Conservation (phyloP, 1,140 invertebrate genomes). For the Bombus breviceps region DNA sequence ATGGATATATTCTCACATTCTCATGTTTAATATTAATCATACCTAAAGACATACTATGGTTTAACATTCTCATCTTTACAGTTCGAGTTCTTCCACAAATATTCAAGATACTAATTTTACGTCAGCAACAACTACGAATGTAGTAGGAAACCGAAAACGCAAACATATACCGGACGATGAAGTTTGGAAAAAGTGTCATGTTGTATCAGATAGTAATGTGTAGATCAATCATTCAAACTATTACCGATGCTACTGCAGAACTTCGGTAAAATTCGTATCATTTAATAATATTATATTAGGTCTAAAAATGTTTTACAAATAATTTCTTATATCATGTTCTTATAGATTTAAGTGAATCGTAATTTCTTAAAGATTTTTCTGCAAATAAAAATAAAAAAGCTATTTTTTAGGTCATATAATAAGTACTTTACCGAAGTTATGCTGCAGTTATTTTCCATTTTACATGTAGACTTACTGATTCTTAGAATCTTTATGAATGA, state of each 20-base stretch:
- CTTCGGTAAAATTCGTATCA: not conserved
- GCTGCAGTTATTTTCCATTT: constrained; percentile 38
- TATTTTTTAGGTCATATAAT: not conserved
- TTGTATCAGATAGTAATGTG: constrained; percentile 66
- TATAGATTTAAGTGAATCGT: not conserved
- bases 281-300: not conserved
- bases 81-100: constrained; percentile 37
- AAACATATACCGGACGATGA: constrained; percentile 74
- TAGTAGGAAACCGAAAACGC: constrained; percentile 70
- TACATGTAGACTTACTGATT: constrained; percentile 16
- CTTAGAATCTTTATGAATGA: constrained; percentile 31
- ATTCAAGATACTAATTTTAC: constrained; percentile 4
- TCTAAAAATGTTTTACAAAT: not conserved
- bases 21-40: not conserved
- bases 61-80: constrained; percentile 44
- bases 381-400: not conserved
- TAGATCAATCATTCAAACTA: constrained; percentile 51
- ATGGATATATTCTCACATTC: not conserved
- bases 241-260: constrained; percentile 5
- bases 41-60: not conserved
- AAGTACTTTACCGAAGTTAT: constrained; percentile 12
- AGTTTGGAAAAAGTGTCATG: constrained; percentile 73
- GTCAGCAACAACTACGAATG: not conserved
- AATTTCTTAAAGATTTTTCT: not conserved
- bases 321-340: not conserved